Percentiles rank a stretch among this genome's conserved stretches.
These are phyloP conservation scores for Gymnoscopelus microlampas DNA, from an alignment of 2,797 vertebrate genomes.

Conservation along the genomic window DNA sequence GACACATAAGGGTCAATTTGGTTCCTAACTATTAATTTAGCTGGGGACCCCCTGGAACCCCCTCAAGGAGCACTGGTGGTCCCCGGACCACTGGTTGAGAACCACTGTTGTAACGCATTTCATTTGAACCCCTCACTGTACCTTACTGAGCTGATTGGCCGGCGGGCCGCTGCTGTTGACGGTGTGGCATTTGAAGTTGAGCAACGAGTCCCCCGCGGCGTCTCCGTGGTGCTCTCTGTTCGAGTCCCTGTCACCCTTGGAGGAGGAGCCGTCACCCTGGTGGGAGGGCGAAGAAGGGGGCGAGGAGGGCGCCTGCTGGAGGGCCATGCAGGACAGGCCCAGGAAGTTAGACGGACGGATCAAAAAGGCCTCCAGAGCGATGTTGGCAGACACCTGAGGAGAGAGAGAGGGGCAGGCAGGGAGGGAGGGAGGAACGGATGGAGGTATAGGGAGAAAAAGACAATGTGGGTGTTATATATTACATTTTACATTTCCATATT, in stretches of 20 bases:
- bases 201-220: constrained; percentile 71
- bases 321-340: constrained; percentile 87
- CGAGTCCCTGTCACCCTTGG: constrained; percentile 55
- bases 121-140: constrained; percentile 61
- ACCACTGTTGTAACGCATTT: too few relatives aligned
- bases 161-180: constrained; percentile 83
- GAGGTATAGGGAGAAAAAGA: too few relatives aligned
- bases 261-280: constrained; percentile 41
- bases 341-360: constrained; percentile 84
- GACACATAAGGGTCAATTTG: too few relatives aligned
- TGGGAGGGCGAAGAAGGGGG: constrained; percentile 41
- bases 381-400: constrained; percentile 85
- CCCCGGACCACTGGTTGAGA: too few relatives aligned
- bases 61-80: too few relatives aligned
- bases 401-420: not conserved
- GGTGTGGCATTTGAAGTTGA: constrained; percentile 90
- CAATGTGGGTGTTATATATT: too few relatives aligned
- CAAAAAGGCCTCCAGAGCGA: constrained; percentile 88
- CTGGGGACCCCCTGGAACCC: too few relatives aligned
- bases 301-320: constrained; percentile 69
- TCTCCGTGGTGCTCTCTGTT: constrained; percentile 39
- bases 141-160: constrained; percentile 84
- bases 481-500: constrained; percentile 21
- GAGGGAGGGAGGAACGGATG: not conserved
- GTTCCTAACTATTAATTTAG: too few relatives aligned